phyloP scores from a whole-genome alignment of 1,140 invertebrate species.

The Anastrepha ludens region DNA sequence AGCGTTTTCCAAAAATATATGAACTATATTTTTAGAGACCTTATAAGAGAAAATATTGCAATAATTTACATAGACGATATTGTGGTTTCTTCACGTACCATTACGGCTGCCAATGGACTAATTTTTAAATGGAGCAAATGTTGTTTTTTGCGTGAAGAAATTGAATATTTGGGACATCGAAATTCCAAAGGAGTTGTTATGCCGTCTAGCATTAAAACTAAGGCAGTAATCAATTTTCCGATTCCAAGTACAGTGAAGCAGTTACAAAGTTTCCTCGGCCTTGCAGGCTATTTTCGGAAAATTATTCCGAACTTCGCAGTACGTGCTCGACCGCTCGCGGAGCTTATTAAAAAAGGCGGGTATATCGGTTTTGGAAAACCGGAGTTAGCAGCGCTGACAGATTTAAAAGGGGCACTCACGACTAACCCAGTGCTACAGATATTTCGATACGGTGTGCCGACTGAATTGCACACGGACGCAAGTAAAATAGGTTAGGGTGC shows the following conservation, averaged over 20 bases:
- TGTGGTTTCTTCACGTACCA: constrained; percentile 59
- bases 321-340: constrained; percentile 57
- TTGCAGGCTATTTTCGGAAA: constrained; percentile 63
- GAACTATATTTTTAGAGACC: constrained; percentile 61
- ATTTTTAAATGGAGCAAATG: constrained; percentile 44
- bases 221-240: constrained; percentile 60
- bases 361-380: too few relatives aligned
- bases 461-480: constrained; percentile 72
- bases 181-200: neutral
- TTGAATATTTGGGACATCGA: constrained; percentile 55
- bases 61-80: constrained; percentile 66
- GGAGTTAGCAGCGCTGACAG: neutral
- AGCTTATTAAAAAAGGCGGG: neutral
- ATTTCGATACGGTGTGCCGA: constrained; percentile 61
- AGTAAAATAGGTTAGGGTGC: constrained; percentile 63
- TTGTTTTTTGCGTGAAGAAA: constrained; percentile 18
- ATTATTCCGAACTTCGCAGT: constrained; percentile 60
- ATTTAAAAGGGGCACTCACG: neutral
- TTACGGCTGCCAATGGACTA: neutral
- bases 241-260: constrained; percentile 18
- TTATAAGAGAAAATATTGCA: constrained; percentile 52
- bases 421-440: constrained; percentile 69
- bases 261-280: constrained; percentile 53
- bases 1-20: constrained; percentile 73
- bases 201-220: constrained; percentile 69